These are phyloP conservation scores for Rhagonycha lutea DNA, from an alignment of 2,888 invertebrate genomes.

Conservation along the genomic window DNA sequence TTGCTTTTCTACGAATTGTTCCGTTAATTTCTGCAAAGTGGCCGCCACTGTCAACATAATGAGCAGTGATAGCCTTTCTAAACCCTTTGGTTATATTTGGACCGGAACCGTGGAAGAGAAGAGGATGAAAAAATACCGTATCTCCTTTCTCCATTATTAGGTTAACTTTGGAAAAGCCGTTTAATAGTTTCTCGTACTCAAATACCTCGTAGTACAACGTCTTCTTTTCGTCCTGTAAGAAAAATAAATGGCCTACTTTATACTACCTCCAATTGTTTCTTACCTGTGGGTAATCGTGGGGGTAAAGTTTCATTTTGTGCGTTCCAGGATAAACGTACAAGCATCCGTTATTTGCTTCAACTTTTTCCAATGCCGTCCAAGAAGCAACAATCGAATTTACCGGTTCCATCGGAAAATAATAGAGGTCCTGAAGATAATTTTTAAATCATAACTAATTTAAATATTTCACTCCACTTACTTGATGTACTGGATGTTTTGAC, in stretches of 20 bases:
- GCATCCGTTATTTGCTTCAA: constrained; percentile 76
- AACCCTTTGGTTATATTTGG: constrained; percentile 72
- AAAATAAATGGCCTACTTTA: background rate
- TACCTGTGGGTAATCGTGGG: constrained; percentile 73
- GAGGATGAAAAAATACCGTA: constrained; percentile 84
- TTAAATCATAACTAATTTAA: constrained; percentile 53
- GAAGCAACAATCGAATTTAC: constrained; percentile 75
- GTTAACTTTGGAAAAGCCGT: constrained; percentile 54
- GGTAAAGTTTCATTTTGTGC: constrained; percentile 64
- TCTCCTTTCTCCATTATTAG: constrained; percentile 83
- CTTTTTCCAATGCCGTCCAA: constrained; percentile 86
- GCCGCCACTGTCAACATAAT: constrained; percentile 75
- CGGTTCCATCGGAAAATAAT: constrained; percentile 86
- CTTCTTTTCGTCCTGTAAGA: constrained; percentile 57
- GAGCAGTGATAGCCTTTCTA: constrained; percentile 80
- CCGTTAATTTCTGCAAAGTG: constrained; percentile 70
- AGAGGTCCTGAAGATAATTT: constrained; percentile 70
- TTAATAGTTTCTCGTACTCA: constrained; percentile 52
- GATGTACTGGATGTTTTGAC: background rate
- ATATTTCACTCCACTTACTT: constrained; percentile 63
- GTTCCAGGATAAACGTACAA: constrained; percentile 78
- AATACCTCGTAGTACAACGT: constrained; percentile 71
- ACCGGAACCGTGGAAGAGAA: constrained; percentile 83
- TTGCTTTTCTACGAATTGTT: constrained; percentile 66
- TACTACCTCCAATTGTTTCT: constrained; percentile 50